Base-by-base conservation (phyloP, 1,140 invertebrate genomes). In the Phymastichus coffea region DNA sequence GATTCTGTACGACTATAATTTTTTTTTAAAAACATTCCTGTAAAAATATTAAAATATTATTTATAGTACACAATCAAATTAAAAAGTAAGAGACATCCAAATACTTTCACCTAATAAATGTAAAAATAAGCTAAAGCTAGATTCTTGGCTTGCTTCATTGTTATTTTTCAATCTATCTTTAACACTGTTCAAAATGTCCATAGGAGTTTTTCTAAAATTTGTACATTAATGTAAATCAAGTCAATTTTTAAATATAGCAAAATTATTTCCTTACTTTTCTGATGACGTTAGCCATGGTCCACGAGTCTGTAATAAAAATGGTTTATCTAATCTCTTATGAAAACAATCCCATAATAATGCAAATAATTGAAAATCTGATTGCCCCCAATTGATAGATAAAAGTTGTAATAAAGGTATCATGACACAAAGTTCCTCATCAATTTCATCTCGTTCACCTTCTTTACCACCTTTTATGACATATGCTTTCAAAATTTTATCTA, bases 321-420 rank as follows among this genome's bases (percentile, higher is more conserved):
- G 71, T 58, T 73, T 66, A 53, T 81, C 74, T 10, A 82, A 69
- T 70, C 74, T 70, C 53, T 78, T 74, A 44, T 80, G 76, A 64
- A 80, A 82, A 64, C 77, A 81, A 26, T 82, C 80, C 73, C 80
- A 78, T 4, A 82, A 64, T 22, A 73, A 61, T 20, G 77, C 71
- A 49, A 82, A 66, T 25, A 79, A 66, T 58, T 73, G 70, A 1
- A 74, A 70, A 30, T 71, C 68, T 1, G 76, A 66, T n/a, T 77
- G 68, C 78, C 79, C 80, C 70, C 75, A 76, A 33, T 80, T 71
- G 23, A 64, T 70, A 19, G 72, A 69, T 20, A 81, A 66, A 49
- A 57, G 66, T 40, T 74, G 63, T n/a, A 82, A 43, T 7, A 81
- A 41, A 4, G 70, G 65, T 49, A 82, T 78, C 61, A 77, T 76